A percentile compares a stretch with the other conserved stretches of the same genome.
Evolutionary conservation across 1,140 invertebrate species (phyloP).

Genomic region (Anastrepha ludens): DNA sequence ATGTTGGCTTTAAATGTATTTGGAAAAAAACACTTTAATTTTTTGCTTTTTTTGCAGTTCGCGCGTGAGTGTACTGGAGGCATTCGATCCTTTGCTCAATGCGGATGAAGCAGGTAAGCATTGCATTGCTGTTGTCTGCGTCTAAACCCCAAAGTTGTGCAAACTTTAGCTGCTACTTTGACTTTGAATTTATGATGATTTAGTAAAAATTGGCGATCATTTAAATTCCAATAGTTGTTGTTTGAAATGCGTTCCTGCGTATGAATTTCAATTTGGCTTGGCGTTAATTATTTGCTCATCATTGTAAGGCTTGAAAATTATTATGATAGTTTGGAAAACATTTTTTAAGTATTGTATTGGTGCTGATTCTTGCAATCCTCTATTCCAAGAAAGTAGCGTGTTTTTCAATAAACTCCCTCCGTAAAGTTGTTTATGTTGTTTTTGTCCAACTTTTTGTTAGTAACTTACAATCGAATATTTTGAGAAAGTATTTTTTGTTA

Average conservation of each 20-base stretch:
- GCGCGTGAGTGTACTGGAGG: conserved; percentile 87
- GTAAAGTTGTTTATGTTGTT: too few species aligned
- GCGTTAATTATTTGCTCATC: too few species aligned
- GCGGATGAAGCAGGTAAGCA: conserved; percentile 75
- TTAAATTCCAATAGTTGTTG: not conserved
- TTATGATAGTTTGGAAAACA: too few species aligned
- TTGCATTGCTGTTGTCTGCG: not conserved
- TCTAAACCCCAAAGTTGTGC: not conserved
- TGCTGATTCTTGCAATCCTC: too few species aligned
- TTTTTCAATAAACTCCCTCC: too few species aligned
- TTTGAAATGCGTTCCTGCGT: not conserved
- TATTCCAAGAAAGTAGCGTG: too few species aligned
- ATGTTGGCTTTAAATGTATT: conserved; percentile 25
- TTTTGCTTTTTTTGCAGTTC: conserved; percentile 64
- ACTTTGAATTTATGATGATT: not conserved
- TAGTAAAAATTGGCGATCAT: not conserved
- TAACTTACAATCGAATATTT: too few species aligned
- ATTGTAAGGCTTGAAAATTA: too few species aligned
- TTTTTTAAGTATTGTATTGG: too few species aligned
- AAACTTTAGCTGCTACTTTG: not conserved
- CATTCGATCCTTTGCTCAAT: conserved; percentile 86
- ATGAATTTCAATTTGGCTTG: too few species aligned
- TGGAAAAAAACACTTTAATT: not conserved
- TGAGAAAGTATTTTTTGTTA: too few species aligned
- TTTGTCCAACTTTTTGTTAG: too few species aligned